Evolutionary conservation across 1,140 invertebrate species (phyloP).

Genomic region (Drosophila chauvacae): DNA sequence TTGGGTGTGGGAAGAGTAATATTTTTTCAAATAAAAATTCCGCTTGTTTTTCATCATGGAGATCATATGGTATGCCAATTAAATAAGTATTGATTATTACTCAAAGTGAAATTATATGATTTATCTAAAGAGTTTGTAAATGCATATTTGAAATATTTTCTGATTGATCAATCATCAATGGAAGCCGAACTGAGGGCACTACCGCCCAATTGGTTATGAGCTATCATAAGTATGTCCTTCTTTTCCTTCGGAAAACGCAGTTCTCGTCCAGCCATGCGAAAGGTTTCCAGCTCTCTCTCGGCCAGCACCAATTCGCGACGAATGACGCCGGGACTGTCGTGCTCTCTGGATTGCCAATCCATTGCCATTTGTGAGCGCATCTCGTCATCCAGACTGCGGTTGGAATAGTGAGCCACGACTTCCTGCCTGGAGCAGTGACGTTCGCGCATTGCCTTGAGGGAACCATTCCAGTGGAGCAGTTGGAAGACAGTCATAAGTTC

Average conservation of each 20-base stretch:
- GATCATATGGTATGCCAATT: conserved; percentile 77
- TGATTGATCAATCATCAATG: conserved; percentile 71
- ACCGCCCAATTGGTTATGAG: conserved; percentile 90
- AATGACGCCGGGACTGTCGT: conserved; percentile 92
- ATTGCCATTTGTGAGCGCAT: conserved; percentile 98
- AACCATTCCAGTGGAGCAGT: conserved; percentile 97
- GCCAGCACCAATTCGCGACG: conserved; percentile 92
- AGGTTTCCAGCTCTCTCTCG: conserved; percentile 95
- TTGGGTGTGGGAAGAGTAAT: conserved; percentile 24
- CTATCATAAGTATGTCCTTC: conserved; percentile 96
- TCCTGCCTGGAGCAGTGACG: conserved; percentile 97
- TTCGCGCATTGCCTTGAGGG: conserved; percentile 95
- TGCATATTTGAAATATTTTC: conserved; percentile 3
- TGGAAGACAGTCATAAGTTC: conserved; percentile 99
- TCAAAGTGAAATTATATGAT: conserved; percentile 33
- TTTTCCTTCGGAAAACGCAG: conserved; percentile 97
- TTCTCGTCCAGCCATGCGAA: conserved; percentile 94
- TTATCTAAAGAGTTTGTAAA: conserved; percentile 37
- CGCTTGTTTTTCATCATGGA: conserved; percentile 56
- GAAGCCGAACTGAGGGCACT: conserved; percentile 84
- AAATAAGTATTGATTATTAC: conserved; percentile 58
- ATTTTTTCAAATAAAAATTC: conserved; percentile 34
- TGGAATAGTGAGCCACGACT: conserved; percentile 97
- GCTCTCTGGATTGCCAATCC: conserved; percentile 96
- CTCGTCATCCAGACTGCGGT: conserved; percentile 95